Base-by-base conservation (phyloP, 2,888 invertebrate species). In the Cerceris ruficornis region DNA sequence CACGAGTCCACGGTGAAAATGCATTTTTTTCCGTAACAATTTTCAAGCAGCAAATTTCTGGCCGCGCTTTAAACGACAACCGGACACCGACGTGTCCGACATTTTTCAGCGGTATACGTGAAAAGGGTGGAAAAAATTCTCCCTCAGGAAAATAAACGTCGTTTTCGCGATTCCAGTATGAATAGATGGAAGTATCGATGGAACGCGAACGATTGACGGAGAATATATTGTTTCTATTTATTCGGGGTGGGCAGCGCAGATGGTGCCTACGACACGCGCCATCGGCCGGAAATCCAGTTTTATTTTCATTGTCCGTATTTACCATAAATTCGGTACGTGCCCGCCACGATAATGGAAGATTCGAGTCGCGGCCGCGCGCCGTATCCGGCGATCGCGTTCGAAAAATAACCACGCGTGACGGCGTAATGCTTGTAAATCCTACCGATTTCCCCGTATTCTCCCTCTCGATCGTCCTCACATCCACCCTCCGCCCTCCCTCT, bases 261-360 rank as follows among this genome's bases (percentile, higher is more conserved):
- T 67, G 65, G 52, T 14, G 28, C 64, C 50, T 15, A 14, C 50
- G 50, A 41, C 50, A 42, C 46, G 39, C 61, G 65, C 43, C 49
- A 8, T 52, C 66, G 15, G 46, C 28, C 14, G 72, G 75, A 67
- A 76, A 76, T 74, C 68, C 70, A 68, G 43, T 69, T 80, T 76
- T 62, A 75, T 71, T 74, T 57, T 62, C 58, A 58, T 71, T 52
- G 66, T 28, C 58, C 66, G 58, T 15, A 42, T 79, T 79, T 72
- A 69, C 68, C 71, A 60, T 64, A 75, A 78, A 78, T 68, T 68
- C 60, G 60, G 43, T 61, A 72, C 72, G 75, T 59, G 74, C 46
- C 41, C 60, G 65, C 14, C 41, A 9, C 68, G 61, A 62, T 75
- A 75, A 79, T 62, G 14, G 72, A 41, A 28, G 50, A 55, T 50